Conservation (phyloP, 2,797 vertebrate species). For the Melanotaenia boesemani region DNA sequence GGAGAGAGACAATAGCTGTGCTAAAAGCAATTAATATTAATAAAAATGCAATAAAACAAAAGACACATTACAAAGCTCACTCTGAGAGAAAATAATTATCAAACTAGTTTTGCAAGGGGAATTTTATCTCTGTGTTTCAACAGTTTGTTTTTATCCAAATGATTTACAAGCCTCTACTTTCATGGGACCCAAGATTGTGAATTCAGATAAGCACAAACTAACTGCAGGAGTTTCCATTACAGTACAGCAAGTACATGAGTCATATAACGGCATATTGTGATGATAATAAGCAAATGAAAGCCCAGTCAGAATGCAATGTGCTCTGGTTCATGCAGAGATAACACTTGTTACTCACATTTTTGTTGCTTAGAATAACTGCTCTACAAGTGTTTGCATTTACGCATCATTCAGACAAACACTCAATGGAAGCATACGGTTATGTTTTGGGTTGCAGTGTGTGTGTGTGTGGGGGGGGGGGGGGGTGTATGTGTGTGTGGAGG, state of each 20-base stretch:
- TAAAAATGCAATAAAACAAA: neutral
- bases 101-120: conserved; percentile 21
- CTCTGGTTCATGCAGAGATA: neutral
- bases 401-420: conserved; percentile 11
- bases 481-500: conserved; percentile 64
- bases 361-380: conserved; percentile 28
- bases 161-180: conserved; percentile 21
- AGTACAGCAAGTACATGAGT: conserved; percentile 26
- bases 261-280: neutral
- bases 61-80: neutral
- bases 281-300: conserved; percentile 59
- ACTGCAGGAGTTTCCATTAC: conserved; percentile 6
- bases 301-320: conserved; percentile 1
- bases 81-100: neutral
- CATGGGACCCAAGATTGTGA: conserved; percentile 35
- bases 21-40: neutral
- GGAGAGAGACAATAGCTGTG: neutral
- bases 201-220: conserved; percentile 21
- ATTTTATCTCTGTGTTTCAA: conserved; percentile 47
- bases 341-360: conserved; percentile 22
- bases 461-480: conserved; percentile 39
- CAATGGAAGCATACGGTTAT: conserved; percentile 34
- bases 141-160: conserved; percentile 39
- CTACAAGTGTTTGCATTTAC: conserved; percentile 50
- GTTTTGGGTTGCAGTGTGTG: conserved; percentile 30